Evolutionary conservation across 2,888 invertebrate species (phyloP), one percentile per base, ranked within the genome.

Genomic region (Subacronicta megacephala): DNA sequence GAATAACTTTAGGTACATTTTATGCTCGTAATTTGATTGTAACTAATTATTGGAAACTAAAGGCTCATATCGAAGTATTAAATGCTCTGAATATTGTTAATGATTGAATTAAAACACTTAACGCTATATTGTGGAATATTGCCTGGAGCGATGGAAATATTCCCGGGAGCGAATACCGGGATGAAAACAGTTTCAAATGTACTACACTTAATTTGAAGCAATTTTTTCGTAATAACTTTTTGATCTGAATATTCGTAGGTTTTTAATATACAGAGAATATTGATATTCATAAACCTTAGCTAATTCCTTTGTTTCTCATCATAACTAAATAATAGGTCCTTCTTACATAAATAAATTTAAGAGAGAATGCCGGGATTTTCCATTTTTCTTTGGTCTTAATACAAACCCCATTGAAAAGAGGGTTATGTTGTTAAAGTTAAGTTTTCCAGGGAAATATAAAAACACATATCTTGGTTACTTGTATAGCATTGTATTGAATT

Each of bases 31-130:
- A 16, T 36, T 16, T 16, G 2, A 1, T 3, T n/a, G n/a, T n/a
- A n/a, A n/a, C n/a, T 37, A 17, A 17, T 17, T 37, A n/a, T 29
- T 6, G 16, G 10, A 0, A 35, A 43, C 10, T 26, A 31, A 35
- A 38, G 17, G 0, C n/a, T 53, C 37, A 37, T 41, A 33, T 6
- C 10, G 20, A 7, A 9, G 7, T 26, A 38, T 37, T 49, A 52
- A 68, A 45, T 43, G 36, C 18, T 44, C 47, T 36, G 44, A 41
- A 56, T 41, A 70, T 55, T 66, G 38, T 56, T 51, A 66, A 56
- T 62, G 17, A 74, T 72, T 62, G 40, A 62, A 72, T 66, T 74
- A 62, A 46, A 55, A 43, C 35, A 31, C 36, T 66, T 58, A 56
- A 58, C 31, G 37, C n/a, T 26, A 51, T 1, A 20, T 23, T 66